phyloP scores from a whole-genome alignment of 2,113 vertebrate genomes.

The Gavialis gangeticus region DNA sequence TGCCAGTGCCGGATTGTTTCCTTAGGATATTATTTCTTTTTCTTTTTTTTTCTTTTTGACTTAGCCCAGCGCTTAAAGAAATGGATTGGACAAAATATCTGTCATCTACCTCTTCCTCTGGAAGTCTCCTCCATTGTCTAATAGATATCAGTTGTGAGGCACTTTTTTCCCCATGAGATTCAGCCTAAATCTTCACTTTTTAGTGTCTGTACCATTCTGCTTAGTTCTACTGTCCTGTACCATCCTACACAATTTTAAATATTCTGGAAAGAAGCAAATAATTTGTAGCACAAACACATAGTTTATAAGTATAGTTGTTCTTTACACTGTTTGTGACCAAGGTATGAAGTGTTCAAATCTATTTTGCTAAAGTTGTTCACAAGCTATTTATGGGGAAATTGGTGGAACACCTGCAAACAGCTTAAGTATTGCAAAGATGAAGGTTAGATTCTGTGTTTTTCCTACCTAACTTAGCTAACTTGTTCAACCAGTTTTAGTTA shows the following conservation, averaged over 20 bases:
- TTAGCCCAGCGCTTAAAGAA: background rate
- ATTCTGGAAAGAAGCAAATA: background rate
- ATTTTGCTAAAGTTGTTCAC: background rate
- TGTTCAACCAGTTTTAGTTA: no score
- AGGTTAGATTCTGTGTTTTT: background rate
- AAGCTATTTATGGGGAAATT: fast-evolving
- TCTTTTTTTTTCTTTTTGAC: no score
- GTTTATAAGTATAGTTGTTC: background rate
- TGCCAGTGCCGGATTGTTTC: background rate
- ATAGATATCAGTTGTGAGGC: background rate
- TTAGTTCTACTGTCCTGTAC: background rate
- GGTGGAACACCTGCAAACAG: background rate
- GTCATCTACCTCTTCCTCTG: background rate
- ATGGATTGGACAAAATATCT: background rate
- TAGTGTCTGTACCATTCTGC: background rate
- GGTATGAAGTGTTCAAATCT: background rate
- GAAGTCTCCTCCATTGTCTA: background rate
- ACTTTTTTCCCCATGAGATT: background rate
- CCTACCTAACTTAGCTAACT: background rate
- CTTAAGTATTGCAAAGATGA: background rate
- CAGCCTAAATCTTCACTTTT: background rate
- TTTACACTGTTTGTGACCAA: background rate
- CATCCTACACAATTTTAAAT: background rate
- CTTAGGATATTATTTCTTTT: background rate
- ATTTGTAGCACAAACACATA: background rate